These are phyloP conservation scores for Neoseiulus cucumeris DNA, from an alignment of 1,140 invertebrate species.

Conservation along the genomic window DNA sequence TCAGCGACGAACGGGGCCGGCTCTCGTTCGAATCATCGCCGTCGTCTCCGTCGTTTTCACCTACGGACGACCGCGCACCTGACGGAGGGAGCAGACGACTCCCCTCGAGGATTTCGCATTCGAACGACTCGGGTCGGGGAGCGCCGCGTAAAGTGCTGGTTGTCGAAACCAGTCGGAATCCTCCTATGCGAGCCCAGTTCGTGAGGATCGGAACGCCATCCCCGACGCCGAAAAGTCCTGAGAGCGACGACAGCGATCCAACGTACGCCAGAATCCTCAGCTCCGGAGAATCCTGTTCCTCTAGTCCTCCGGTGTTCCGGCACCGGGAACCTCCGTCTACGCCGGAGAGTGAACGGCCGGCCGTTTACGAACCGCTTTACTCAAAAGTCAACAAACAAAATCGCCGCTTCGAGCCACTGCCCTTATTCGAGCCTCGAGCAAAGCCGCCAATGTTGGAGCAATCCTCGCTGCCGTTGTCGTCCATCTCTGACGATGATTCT, in stretches of 20 bases:
- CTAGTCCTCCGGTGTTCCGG: not conserved
- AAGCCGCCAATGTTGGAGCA: too few relatives aligned
- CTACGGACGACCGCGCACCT: not conserved
- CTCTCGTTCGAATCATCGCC: not conserved
- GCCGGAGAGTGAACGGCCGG: not conserved
- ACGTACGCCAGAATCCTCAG: not conserved
- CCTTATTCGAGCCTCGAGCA: too few relatives aligned
- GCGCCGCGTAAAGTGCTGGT: not conserved
- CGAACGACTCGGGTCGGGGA: not conserved
- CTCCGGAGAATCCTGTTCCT: not conserved
- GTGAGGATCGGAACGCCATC: not conserved
- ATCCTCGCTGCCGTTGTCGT: not conserved
- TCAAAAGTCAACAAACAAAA: not conserved
- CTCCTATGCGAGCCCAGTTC: not conserved
- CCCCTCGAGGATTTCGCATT: too few relatives aligned
- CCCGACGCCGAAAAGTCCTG: not conserved
- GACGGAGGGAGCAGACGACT: too few relatives aligned
- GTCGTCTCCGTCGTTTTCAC: not conserved
- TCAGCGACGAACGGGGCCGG: not conserved
- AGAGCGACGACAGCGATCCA: not conserved
- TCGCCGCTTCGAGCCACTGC: too few relatives aligned
- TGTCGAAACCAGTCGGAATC: not conserved
- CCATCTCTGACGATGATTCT: not conserved
- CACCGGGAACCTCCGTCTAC: not conserved
- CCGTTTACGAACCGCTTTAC: conserved; percentile 10